A percentile compares a stretch with the other conserved stretches of the same genome.
phyloP scores from a whole-genome alignment of 2,797 vertebrate genomes.

The Enteromius mattozi region DNA sequence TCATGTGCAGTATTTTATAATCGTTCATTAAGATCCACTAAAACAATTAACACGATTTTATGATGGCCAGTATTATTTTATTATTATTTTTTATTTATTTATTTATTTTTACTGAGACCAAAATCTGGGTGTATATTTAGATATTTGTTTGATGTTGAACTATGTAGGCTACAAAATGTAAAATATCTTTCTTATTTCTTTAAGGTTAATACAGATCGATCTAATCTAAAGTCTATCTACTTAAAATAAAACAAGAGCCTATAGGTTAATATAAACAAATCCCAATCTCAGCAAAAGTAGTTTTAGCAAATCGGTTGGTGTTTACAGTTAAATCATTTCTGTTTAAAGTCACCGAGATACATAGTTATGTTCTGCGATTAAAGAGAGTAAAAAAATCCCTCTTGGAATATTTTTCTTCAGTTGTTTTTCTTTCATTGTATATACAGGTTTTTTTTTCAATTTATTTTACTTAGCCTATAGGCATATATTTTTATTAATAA shows the following conservation, averaged over 20 bases:
- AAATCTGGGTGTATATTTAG: background rate
- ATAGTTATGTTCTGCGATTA: background rate
- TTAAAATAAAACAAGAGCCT: background rate
- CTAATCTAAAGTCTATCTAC: background rate
- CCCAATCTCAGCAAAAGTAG: background rate
- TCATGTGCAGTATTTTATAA: background rate
- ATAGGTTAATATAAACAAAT: background rate
- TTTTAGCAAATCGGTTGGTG: background rate
- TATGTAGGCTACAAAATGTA: background rate
- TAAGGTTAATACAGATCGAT: background rate
- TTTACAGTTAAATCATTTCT: background rate
- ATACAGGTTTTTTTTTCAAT: slow-evolving; percentile 17
- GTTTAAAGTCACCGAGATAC: background rate
- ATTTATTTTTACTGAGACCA: background rate
- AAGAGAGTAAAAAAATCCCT: background rate
- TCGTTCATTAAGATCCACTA: background rate
- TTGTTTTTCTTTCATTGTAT: slow-evolving; percentile 49
- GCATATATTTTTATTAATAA: background rate
- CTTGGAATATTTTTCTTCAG: background rate
- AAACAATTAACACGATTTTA: background rate
- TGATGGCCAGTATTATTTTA: background rate
- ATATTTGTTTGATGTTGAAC: background rate
- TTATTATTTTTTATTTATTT: too few species aligned
- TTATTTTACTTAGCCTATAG: background rate
- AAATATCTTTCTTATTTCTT: background rate